Base-by-base conservation (phyloP, 1,140 invertebrate genomes). In the Diorhabda sublineata region DNA sequence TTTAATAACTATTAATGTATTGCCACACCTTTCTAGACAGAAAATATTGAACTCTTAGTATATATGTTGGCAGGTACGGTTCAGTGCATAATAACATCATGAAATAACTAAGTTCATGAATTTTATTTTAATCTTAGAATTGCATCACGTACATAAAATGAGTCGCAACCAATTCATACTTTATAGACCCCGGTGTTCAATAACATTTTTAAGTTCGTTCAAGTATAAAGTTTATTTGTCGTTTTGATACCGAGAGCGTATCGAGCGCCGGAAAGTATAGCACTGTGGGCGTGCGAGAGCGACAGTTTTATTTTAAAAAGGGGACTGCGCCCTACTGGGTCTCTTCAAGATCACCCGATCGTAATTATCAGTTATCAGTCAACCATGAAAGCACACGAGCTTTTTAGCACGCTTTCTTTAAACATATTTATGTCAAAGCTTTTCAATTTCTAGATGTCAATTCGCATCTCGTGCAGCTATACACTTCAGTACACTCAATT, bases 171-270 rank as follows among this genome's bases (percentile, higher is more conserved):
- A n/a, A 8, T 52, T 3, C 6, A 52, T 52, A 26, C 26, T 4
- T 6, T 52, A 52, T 52, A n/a, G n/a, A 52, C 47, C 47, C 47
- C 47, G 6, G 47, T 52, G 47, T 52, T 52, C 47, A 52, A 66
- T 72, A 71, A 76, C 77, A 76, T 79, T 78, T 26, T 26, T 71
- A 66, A 73, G 70, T 67, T 70, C 76, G 74, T 68, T 73, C 77
- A 75, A 77, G 74, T 78, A 76, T 78, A 74, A 80, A 80, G 77
- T 80, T 80, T 80, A 79, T 79, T 78, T 79, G 77, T 74, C 78
- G 77, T 77, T 75, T 73, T 71, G 67, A 52, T 6, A 52, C 47
- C 47, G 47, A 52, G 47, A 52, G 6, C 47, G 47, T 52, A n/a
- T 52, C 47, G 6, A 6, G 74, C 71, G 71, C 69, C 73, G 74